Conservation (phyloP, 1,140 invertebrate genomes). For the Drosophila santomea region DNA sequence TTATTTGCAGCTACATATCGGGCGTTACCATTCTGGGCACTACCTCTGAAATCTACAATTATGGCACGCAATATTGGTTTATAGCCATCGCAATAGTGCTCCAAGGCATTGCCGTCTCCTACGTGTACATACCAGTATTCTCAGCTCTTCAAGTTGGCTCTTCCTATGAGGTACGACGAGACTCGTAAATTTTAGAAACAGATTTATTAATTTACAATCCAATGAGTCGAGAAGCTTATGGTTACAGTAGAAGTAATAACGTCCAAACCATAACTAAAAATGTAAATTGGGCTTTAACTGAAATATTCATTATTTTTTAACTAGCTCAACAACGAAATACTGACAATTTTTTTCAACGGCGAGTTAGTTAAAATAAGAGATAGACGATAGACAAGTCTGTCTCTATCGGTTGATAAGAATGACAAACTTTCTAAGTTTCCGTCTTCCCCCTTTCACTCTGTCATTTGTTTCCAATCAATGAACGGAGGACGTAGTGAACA, state of each 20-base stretch:
- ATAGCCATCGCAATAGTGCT: slow-evolving; percentile 89
- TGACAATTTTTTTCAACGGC: too few species aligned
- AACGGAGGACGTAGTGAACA: slow-evolving; percentile 20
- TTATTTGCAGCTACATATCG: slow-evolving; percentile 90
- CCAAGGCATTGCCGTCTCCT: slow-evolving; percentile 88
- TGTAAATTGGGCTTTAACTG: neutral
- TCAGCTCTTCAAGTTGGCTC: slow-evolving; percentile 91
- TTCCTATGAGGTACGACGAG: slow-evolving; percentile 91
- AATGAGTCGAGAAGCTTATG: slow-evolving; percentile 1
- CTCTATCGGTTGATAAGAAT: neutral
- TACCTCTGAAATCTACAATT: slow-evolving; percentile 94
- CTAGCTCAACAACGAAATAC: too few species aligned
- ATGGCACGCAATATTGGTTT: slow-evolving; percentile 92
- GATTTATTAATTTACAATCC: slow-evolving; percentile 27
- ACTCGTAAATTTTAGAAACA: slow-evolving; percentile 26
- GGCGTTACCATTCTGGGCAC: slow-evolving; percentile 95
- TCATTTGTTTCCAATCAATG: slow-evolving; percentile 22
- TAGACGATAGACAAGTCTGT: neutral
- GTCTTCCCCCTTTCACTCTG: neutral
- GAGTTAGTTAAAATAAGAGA: neutral
- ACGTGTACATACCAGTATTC: slow-evolving; percentile 94
- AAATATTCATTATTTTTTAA: neutral
- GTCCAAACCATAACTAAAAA: neutral
- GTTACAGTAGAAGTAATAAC: neutral
- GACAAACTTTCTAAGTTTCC: slow-evolving; percentile 3